Base-by-base conservation (phyloP, 2,113 vertebrate species). In the Neotragus pygmaeus region DNA sequence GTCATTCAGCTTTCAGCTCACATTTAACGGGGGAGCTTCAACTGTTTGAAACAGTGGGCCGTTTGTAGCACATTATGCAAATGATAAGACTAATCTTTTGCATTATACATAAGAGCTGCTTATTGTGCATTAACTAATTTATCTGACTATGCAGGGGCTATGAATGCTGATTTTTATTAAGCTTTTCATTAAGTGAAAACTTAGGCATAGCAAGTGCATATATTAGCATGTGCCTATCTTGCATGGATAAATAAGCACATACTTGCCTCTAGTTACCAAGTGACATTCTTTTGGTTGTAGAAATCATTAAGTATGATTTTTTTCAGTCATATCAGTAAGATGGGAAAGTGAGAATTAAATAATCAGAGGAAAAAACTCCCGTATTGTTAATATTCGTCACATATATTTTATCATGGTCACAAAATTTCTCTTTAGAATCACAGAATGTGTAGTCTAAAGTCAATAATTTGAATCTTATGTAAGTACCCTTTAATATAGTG, bases 151-250 rank as follows among this genome's bases (percentile, higher is more conserved):
- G 93, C 85, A 96, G 94, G 97, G 98, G 97, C 98, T 98, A 98
- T 97, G 98, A 98, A 99, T 97, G 93, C 94, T 98, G 97, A 98
- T 98, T 99, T 99, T 98, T 98, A 99, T 98, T 98, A 99, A 98
- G 96, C 91, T 98, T 97, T 98, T 99, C 96, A 99, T 98, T 99
- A 99, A 99, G 96, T 94, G 97, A 98, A 98, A 99, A 98, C 83
- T 83, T 94, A 98, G 94, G 93, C 96, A 93, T 95, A 97, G 94
- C 97, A 88, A 98, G 95, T 97, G 95, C 93, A 80, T 90, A 90
- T 75, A 98, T 51, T 94, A 93, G 88, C 92, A 97, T 98, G 92
- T 97, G 88, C 80, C 97, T 82, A 14, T 93, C 91, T 92, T 81
- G 82, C 13, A 2, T 97, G 75, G 92, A 91, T 91, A 96, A 80